These are phyloP conservation scores for Corapipo altera DNA, from an alignment of 2,113 vertebrate species.

Conservation along the genomic window DNA sequence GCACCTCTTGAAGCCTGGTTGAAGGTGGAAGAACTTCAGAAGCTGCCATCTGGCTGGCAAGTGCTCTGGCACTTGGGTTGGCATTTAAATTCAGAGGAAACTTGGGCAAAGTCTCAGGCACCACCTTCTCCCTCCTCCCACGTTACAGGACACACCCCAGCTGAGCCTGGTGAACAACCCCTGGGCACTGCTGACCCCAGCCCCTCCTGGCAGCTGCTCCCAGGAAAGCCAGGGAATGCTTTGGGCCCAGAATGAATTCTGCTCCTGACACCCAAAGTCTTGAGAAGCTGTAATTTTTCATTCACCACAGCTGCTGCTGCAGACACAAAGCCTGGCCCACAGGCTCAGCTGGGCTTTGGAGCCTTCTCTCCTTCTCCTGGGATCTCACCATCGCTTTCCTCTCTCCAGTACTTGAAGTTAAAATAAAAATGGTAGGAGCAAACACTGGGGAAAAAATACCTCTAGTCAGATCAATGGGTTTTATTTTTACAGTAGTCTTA, in stretches of 20 bases:
- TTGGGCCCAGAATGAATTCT: background rate
- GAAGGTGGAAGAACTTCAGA: background rate
- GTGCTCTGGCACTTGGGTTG: background rate
- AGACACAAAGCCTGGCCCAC: background rate
- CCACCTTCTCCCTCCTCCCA: background rate
- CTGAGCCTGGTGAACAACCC: background rate
- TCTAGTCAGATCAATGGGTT: background rate
- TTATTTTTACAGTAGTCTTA: background rate
- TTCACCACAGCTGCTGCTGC: background rate
- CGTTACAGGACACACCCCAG: fast-evolving
- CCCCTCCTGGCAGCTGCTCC: background rate
- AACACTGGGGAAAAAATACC: background rate
- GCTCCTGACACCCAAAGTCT: background rate
- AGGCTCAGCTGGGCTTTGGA: background rate
- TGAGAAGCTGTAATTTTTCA: background rate
- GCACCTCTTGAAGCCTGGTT: background rate
- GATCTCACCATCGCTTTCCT: background rate
- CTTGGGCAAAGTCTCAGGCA: background rate
- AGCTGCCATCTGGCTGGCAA: background rate
- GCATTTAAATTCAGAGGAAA: background rate
- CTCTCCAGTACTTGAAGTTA: background rate
- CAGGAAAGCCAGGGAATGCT: background rate
- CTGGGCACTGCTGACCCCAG: background rate
- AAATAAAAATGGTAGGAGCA: background rate
- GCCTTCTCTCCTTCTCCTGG: background rate